Evolutionary conservation across 2,888 invertebrate genomes (phyloP), one percentile per base, ranked within the genome.

Genomic region (Calliscelio sp.): DNA sequence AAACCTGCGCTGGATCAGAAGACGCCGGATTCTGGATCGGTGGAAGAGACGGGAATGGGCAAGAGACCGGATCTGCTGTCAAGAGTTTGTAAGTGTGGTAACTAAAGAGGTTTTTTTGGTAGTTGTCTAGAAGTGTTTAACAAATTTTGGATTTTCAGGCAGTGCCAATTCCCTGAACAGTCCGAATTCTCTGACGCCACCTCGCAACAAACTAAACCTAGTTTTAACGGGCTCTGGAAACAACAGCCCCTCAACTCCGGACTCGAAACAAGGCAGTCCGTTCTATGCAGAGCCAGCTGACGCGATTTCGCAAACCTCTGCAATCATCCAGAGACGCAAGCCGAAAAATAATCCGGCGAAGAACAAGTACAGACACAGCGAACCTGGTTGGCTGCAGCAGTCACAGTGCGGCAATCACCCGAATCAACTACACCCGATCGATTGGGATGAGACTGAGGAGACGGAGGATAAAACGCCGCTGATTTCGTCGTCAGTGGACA

Each of bases 281-380:
- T 97, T 97, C 90, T 98, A 98, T 91, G 97, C 97, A 1, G 97
- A 98, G 93, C 98, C 98, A 28, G 97, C 97, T 11, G 98, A 98
- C 93, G 96, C 97, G 25, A 94, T 97, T 74, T 95, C 95, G 90
- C 95, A 95, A 91, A 87, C 63, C 20, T 87, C 86, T 16, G 84
- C 85, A 25, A 89, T 89, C 3, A 88, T 92, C 28, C 88, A 89
- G 16, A 88, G 92, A 5, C 89, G 92, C 55, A 89, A 92, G 84
- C 88, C 88, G 10, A 91, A 89, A 49, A 91, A 89, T 70, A 92
- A 91, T 86, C 88, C 91, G 1, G 89, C 90, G 3, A 89, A 90
- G 24, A 92, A 90, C 68, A 92, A 92, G 66, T 93, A 89, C 66
- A 89, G 93, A 11, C 93, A 93, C 82, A 93, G 93, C 80, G 93